Conservation (phyloP, 2,888 invertebrate genomes). For the Poecilobothrus nobilitatus region DNA sequence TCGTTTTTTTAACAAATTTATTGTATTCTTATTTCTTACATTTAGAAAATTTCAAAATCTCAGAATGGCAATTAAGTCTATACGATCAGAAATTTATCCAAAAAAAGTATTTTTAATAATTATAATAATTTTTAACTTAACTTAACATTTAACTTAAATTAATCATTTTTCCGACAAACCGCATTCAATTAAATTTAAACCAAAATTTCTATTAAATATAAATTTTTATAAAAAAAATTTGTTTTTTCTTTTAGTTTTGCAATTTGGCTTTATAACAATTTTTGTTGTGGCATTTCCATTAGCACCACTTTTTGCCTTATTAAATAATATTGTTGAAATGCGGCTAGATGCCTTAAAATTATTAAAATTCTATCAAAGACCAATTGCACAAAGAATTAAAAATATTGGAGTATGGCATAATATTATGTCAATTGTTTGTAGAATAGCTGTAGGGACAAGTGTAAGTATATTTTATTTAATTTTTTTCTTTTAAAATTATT, state of each 20-base stretch:
- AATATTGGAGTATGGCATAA: conserved; percentile 74
- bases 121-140: too few species aligned
- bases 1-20: too few species aligned
- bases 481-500: conserved; percentile 2
- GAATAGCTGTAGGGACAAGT: conserved; percentile 68
- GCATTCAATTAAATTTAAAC: background rate
- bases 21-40: too few species aligned
- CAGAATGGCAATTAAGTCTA: too few species aligned
- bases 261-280: conserved; percentile 78
- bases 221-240: background rate
- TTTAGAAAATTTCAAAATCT: too few species aligned
- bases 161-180: too few species aligned
- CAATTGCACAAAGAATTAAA: conserved; percentile 62
- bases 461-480: conserved; percentile 46
- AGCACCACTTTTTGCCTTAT: conserved; percentile 70
- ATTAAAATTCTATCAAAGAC: conserved; percentile 61
- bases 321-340: conserved; percentile 78
- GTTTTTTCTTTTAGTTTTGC: conserved; percentile 54
- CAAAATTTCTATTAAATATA: background rate
- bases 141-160: too few species aligned
- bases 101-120: too few species aligned
- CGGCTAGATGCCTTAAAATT: conserved; percentile 75
- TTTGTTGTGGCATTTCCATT: conserved; percentile 81
- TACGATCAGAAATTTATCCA: too few species aligned
- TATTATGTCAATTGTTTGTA: conserved; percentile 64